Evolutionary conservation across 2,888 invertebrate genomes (phyloP).

Genomic region (Mellilla xanthometata): DNA sequence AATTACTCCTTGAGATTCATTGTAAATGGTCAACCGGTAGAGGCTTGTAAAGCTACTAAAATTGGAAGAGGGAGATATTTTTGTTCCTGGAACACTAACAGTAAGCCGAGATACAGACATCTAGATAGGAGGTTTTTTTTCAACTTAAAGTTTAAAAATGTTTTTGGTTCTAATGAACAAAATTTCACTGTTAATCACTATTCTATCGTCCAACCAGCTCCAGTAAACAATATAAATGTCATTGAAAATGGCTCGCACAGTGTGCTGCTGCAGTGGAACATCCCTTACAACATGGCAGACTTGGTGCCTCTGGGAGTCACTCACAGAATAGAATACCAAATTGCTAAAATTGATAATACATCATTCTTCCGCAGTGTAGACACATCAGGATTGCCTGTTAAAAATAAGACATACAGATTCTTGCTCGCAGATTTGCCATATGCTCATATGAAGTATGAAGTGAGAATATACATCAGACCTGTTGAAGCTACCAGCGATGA

Average conservation of each 20-base stretch:
- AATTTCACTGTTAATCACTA: conserved; percentile 84
- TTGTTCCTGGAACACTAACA: conserved; percentile 58
- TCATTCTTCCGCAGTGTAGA: conserved; percentile 67
- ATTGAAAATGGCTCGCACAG: conserved; percentile 55
- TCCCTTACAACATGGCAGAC: conserved; percentile 60
- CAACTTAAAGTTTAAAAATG: conserved; percentile 82
- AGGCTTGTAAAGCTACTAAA: conserved; percentile 42
- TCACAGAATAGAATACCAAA: conserved; percentile 73
- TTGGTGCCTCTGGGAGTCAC: conserved; percentile 59
- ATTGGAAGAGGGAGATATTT: conserved; percentile 36
- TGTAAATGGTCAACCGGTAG: conserved; percentile 43
- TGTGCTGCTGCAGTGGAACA: conserved; percentile 61
- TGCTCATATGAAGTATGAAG: conserved; percentile 87
- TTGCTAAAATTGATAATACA: conserved; percentile 70
- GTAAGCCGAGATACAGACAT: conserved; percentile 68
- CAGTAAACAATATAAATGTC: conserved; percentile 51
- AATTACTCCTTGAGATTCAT: conserved; percentile 54
- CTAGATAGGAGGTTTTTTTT: conserved; percentile 79
- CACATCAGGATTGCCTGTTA: conserved; percentile 51
- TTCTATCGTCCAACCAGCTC: conserved; percentile 65
- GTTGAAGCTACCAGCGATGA: conserved; percentile 75
- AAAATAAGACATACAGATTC: conserved; percentile 60
- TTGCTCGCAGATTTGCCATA: conserved; percentile 82
- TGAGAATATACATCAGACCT: conserved; percentile 86
- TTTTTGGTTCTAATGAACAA: conserved; percentile 79